Evolutionary conservation across 2,888 invertebrate genomes (phyloP).

Genomic region (Lamellibrachia columna): DNA sequence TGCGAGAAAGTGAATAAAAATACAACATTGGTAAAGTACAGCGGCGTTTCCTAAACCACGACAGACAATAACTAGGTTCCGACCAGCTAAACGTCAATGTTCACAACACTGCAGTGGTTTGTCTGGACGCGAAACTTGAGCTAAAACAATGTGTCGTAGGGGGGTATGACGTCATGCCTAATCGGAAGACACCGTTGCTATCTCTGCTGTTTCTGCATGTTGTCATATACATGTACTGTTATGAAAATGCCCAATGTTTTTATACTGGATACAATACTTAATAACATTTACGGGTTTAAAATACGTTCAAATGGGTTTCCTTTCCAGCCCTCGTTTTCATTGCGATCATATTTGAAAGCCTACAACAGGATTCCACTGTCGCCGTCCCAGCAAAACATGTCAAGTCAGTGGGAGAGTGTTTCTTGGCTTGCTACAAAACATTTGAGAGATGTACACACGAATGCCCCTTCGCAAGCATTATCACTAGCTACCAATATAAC

Average conservation of each 20-base stretch:
- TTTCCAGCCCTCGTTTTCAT: background rate
- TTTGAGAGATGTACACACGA: background rate
- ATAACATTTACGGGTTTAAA: background rate
- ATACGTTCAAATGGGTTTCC: background rate
- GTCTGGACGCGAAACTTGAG: no score
- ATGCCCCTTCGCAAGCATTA: background rate
- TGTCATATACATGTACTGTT: no score
- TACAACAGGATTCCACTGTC: background rate
- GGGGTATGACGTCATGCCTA: no score
- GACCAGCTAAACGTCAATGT: background rate
- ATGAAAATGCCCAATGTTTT: no score
- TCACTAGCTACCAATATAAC: background rate
- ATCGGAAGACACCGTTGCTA: no score
- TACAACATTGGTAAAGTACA: background rate
- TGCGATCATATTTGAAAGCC: background rate
- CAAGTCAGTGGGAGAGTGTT: background rate
- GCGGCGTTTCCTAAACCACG: background rate
- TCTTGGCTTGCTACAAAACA: background rate
- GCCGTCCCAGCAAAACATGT: background rate
- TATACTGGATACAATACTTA: no score
- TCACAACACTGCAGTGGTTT: background rate
- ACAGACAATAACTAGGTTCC: background rate
- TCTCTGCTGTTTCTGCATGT: no score
- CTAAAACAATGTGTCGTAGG: no score
- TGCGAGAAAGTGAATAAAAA: background rate